These are phyloP conservation scores for Phengaris alcon DNA, from an alignment of 2,888 invertebrate species.

Conservation along the genomic window DNA sequence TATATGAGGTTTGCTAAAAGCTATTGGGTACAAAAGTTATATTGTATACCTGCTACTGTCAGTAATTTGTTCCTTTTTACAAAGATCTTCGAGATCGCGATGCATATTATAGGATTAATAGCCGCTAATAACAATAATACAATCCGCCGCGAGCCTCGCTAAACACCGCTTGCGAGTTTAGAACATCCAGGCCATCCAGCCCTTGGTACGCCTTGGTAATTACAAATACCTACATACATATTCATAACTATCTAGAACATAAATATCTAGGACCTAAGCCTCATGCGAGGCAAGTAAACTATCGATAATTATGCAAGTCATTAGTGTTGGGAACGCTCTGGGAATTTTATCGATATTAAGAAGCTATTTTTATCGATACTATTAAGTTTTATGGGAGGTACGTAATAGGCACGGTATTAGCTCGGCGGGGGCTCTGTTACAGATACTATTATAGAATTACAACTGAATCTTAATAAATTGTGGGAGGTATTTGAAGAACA, in stretches of 20 bases:
- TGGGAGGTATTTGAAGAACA: background rate
- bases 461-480: background rate
- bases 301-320: constrained; percentile 23
- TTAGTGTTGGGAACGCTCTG: constrained; percentile 12
- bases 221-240: constrained; percentile 26
- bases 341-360: constrained; percentile 23
- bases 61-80: background rate
- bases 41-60: background rate
- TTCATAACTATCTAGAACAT: background rate
- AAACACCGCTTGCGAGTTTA: background rate
- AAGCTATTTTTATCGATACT: constrained; percentile 27
- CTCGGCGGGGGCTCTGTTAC: constrained; percentile 1
- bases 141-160: background rate
- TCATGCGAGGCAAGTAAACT: constrained; percentile 23
- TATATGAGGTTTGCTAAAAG: too few relatives aligned
- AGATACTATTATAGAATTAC: background rate
- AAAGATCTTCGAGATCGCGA: background rate
- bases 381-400: constrained; percentile 22
- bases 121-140: constrained; percentile 3
- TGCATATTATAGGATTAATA: background rate
- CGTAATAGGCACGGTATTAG: constrained; percentile 19
- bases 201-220: background rate
- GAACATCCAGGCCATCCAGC: background rate
- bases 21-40: too few relatives aligned
- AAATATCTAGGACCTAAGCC: background rate